Evolutionary conservation across 2,888 invertebrate genomes (phyloP), one percentile per base, ranked within the genome.

Genomic region (Ennomos erosarius): DNA sequence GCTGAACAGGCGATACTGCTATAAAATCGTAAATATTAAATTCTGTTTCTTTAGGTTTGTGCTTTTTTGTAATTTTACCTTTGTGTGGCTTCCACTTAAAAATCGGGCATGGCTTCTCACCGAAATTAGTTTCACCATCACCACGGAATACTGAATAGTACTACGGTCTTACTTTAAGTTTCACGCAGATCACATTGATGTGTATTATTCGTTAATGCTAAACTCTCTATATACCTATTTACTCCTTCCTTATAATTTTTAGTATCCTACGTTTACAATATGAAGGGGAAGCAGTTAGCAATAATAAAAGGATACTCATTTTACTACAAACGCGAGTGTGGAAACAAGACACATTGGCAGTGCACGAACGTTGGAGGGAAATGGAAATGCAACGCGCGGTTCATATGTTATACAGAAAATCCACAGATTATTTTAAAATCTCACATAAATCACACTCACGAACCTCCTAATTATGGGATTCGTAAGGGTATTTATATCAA

Each of bases 381-480:
- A 26, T 6, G 26, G 6, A 26, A 26, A n/a, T 47, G 47, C 16
- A 13, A 10, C 6, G 47, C 55, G 5, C 48, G 40, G 11, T 53
- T 60, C 34, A 53, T 45, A 9, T 45, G 53, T 0, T 37, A 40
- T 5, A 8, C 0, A 10, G 26, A 34, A 4, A 12, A 45, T 12
- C 49, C 56, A 8, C 48, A 48, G 0, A 9, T 37, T 8, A 45
- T 61, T 0, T 56, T 52, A 49, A 53, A 37, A 1, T 39, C 51
- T n/a, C 16, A 45, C 45, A 10, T 9, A 26, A 26, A 26, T 26
- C 60, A 60, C 37, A 33, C 45, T 1, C 61, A 61, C 26, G 16
- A 33, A 10, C 55, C 53, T n/a, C 62, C 62, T 1, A 42, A 12
- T 9, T 59, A 35, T 53, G 59, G 13, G 39, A 62, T 62, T 26